Evolutionary conservation across 2,888 invertebrate genomes (phyloP).

Genomic region (Vandiemenella viatica): DNA sequence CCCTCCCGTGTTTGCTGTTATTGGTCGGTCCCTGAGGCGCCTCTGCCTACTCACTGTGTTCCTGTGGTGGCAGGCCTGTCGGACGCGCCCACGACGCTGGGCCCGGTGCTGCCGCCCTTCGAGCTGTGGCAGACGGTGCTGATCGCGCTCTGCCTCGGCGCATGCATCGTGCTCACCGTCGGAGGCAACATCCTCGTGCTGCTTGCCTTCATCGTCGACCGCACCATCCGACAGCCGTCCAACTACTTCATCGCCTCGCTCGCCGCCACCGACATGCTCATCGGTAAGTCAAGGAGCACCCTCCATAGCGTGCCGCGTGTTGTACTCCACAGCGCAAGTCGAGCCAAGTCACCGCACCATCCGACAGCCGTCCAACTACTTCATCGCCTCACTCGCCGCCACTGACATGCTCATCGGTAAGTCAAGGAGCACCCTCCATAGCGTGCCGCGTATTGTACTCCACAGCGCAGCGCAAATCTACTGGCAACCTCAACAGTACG

Average conservation of each 20-base stretch:
- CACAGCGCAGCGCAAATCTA: too few relatives aligned
- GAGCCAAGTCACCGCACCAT: conserved; percentile 81
- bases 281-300: conserved; percentile 45
- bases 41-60: too few relatives aligned
- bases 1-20: too few relatives aligned
- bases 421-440: conserved; percentile 16
- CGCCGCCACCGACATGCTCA: conserved; percentile 92
- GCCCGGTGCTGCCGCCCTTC: conserved; percentile 73
- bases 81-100: too few relatives aligned
- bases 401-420: conserved; percentile 92
- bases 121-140: conserved; percentile 78
- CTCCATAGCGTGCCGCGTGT: too few relatives aligned
- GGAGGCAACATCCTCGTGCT: conserved; percentile 92
- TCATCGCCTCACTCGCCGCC: conserved; percentile 94
- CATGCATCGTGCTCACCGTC: conserved; percentile 83
- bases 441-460: too few relatives aligned
- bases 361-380: conserved; percentile 96
- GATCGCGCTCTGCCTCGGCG: conserved; percentile 71
- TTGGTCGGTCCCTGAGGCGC: too few relatives aligned
- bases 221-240: conserved; percentile 88
- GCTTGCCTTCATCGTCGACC: conserved; percentile 85
- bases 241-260: conserved; percentile 98
- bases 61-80: too few relatives aligned
- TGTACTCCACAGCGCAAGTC: too few relatives aligned
- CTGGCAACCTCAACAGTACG: too few relatives aligned